Base-by-base conservation (phyloP, 92 coral and sea anemone species). In the Zoanthus gigantus region DNA sequence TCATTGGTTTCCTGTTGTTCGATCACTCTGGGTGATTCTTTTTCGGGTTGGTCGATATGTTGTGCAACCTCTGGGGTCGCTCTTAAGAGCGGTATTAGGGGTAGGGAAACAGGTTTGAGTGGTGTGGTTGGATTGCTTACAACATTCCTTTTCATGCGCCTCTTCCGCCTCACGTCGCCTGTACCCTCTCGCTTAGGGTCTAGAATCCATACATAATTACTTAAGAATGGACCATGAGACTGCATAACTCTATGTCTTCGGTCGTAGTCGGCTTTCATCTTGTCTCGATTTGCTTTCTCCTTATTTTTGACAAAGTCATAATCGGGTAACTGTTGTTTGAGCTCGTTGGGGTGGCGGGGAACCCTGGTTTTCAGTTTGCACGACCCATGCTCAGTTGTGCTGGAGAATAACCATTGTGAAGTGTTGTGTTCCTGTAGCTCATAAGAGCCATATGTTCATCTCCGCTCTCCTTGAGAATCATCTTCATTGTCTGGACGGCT, bases 261-360 rank as follows among this genome's bases (percentile, higher is more conserved):
- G 3, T 34, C 3, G 42, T 34, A 34, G 42, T 34, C 42, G 42
- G 1, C 42, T 34, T 34, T 34, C 42, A 34, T 34, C 42, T 34
- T 34, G 42, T 34, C 42, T 34, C 3, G 3, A 34, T 34, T 1
- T 34, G 3, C 77, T 42, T 53, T 78, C 65, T 67, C 86, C 63
- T 57, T 80, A 48, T 54, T 72, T 13, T 71, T 77, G 63, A 87
- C 72, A 50, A 76, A 77, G 37, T 87, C 90, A 66, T 30, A 78
- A 44, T 71, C 80, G 30, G 74, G 80, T 47, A 65, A 65, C 80
- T 87, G 23, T 50, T 79, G 90, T 84, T 66, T 12, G 77, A 72
- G 23, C 23, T 23, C 23, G 23, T 23, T 23, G 23, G 23, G 23
- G 23, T 34, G 42, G 42, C 42, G 3, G 32, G 78, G 76, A 76